Evolutionary conservation across 2,113 vertebrate species (phyloP), one percentile per base, ranked within the genome.

Genomic region (Pomatorhinus ruficollis): DNA sequence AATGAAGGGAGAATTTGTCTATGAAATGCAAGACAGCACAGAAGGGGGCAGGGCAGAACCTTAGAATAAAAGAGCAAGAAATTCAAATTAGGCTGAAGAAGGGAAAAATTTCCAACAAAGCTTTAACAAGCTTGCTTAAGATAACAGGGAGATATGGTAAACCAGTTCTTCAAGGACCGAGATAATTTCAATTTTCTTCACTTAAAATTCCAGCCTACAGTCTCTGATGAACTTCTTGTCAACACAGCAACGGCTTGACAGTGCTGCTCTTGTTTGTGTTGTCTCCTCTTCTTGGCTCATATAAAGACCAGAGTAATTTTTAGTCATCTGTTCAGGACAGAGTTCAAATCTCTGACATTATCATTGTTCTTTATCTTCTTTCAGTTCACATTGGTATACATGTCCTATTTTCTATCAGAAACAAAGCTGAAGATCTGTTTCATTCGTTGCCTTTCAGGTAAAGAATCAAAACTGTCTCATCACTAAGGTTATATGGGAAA

Each of bases 341-440:
- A 23, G 33, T 80, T 90, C 75, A 92, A 61, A 96, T 45, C 39
- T 85, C 53, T 90, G 59, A 61, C n/a, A 71, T 42, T 52, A 93
- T 2, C 64, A 30, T 27, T 83, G 64, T 40, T 87, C 30, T 72
- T 89, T 57, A 83, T 80, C 59, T 83, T 93, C 84, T 83, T 90
- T 72, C 70, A 90, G 60, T 72, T 25, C 86, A 47, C 40, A 82
- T 2, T 59, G 21, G 19, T 27, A 49, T 22, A 71, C 5, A 28
- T 69, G 87, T 95, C 69, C 70, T 91, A 31, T 78, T 91, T 91
- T 79, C 47, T 87, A 47, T 82, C 66, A 83, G 59, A 92, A 93
- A 88, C 25, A 90, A 93, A 92, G 83, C 23, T 86, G 88, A 76
- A 80, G 63, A 80, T 69, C 75, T 80, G 57, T 59, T 93, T 96